These are phyloP conservation scores for Barnardius zonarius DNA, from an alignment of 2,113 vertebrate genomes.

Conservation along the genomic window DNA sequence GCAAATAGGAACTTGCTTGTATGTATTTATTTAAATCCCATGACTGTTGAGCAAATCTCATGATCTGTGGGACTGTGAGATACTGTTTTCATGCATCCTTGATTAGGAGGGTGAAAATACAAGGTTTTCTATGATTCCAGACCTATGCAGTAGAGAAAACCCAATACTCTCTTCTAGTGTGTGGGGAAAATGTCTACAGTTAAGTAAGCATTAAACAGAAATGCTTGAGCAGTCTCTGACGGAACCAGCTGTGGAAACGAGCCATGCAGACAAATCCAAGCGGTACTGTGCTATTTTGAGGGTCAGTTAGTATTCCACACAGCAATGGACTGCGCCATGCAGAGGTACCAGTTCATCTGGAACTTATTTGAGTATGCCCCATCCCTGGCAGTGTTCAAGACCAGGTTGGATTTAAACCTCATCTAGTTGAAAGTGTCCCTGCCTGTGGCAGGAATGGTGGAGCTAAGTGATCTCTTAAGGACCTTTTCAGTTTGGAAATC, in stretches of 20 bases:
- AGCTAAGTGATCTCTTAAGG: background rate
- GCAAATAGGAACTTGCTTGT: background rate
- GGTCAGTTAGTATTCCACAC: background rate
- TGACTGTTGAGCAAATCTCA: background rate
- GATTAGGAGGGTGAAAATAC: background rate
- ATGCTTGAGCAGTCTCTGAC: background rate
- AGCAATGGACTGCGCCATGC: background rate
- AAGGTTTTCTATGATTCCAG: background rate
- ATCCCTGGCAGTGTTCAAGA: background rate
- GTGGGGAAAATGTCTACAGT: background rate
- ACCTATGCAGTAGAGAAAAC: background rate
- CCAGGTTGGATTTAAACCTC: background rate
- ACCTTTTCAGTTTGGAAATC: background rate
- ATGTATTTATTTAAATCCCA: background rate
- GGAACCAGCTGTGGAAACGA: background rate
- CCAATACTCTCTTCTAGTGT: background rate
- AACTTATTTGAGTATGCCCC: background rate
- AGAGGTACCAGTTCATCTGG: background rate
- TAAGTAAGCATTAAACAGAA: background rate
- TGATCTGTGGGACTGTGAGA: background rate
- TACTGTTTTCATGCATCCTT: background rate
- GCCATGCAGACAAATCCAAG: background rate
- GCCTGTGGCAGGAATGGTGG: background rate
- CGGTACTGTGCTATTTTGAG: background rate
- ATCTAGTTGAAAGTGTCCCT: background rate